A percentile compares a stretch with the other conserved stretches of the same genome.
These are phyloP conservation scores for Rousettus leschenaultii DNA, from an alignment of 2,113 vertebrate species.

Conservation along the genomic window DNA sequence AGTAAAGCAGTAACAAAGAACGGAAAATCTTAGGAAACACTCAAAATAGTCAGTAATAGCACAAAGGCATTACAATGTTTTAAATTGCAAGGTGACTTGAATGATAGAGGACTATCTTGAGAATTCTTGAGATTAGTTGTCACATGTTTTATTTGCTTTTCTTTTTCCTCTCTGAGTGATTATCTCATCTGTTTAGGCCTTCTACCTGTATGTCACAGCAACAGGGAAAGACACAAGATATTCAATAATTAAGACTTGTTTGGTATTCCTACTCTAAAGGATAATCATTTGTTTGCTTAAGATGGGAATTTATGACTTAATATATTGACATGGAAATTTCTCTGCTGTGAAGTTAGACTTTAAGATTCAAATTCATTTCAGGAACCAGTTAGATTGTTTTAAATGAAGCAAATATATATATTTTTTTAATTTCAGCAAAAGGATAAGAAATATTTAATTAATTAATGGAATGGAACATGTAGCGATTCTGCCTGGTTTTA, in stretches of 20 bases:
- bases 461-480: not conserved
- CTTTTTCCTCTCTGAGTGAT: not conserved
- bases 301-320: not conserved
- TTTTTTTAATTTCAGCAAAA: constrained; percentile 16
- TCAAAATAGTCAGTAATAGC: constrained; percentile 40
- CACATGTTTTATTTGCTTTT: constrained; percentile 9
- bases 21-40: constrained; percentile 40
- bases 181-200: constrained; percentile 1
- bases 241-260: constrained; percentile 22
- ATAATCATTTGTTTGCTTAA: constrained; percentile 14
- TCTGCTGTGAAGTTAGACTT: constrained; percentile 3
- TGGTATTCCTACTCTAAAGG: not conserved
- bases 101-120: not conserved
- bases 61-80: not conserved
- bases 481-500: not conserved
- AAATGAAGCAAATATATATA: not conserved
- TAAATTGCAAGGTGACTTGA: constrained; percentile 30
- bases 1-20: constrained; percentile 20
- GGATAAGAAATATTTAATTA: constrained; percentile 18
- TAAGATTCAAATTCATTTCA: constrained; percentile 1
- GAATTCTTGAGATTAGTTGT: constrained; percentile 12
- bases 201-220: not conserved
- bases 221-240: not conserved
- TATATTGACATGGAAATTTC: constrained; percentile 34
- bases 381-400: not conserved